These are phyloP conservation scores for Asbolus verrucosus DNA, from an alignment of 1,140 invertebrate genomes.

Conservation along the genomic window DNA sequence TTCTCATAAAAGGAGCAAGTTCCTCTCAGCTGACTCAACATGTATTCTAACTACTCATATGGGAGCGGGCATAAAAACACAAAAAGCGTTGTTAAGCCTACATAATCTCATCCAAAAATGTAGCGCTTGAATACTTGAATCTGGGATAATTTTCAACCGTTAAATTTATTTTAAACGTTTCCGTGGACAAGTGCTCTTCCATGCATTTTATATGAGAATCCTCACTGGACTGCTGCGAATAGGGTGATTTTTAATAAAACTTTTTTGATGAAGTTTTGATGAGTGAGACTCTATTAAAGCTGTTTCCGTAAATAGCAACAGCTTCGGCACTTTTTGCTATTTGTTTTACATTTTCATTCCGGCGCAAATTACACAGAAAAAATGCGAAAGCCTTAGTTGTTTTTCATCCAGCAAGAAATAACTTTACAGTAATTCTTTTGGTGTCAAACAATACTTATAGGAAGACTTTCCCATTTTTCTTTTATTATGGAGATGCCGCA, in stretches of 20 bases:
- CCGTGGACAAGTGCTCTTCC: neutral
- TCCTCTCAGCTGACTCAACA: slow-evolving; percentile 21
- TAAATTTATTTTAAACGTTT: slow-evolving; percentile 13
- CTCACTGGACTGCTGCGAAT: slow-evolving; percentile 1
- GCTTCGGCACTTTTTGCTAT: neutral
- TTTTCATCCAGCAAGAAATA: too few species aligned
- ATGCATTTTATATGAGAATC: slow-evolving; percentile 1
- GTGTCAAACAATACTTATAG: neutral
- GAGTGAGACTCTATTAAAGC: slow-evolving; percentile 4
- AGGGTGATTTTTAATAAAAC: slow-evolving; percentile 18
- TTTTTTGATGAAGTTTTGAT: slow-evolving; percentile 24
- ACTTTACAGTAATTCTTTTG: neutral
- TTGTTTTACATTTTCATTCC: too few species aligned
- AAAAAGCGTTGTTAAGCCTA: slow-evolving; percentile 30
- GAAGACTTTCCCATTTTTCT: neutral
- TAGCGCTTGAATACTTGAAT: slow-evolving; percentile 31
- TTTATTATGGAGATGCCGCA: slow-evolving; percentile 23
- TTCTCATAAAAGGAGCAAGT: neutral
- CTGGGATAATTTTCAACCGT: slow-evolving; percentile 18
- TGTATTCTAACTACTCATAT: slow-evolving; percentile 35
- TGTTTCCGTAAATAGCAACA: neutral
- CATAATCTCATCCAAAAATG: slow-evolving; percentile 30
- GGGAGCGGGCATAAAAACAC: slow-evolving; percentile 27
- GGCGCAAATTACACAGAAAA: too few species aligned
- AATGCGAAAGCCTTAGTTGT: too few species aligned